Percentiles rank a stretch among this genome's conserved stretches.
Evolutionary conservation across 2,888 invertebrate species (phyloP).

Genomic region (Lypha dubia): DNA sequence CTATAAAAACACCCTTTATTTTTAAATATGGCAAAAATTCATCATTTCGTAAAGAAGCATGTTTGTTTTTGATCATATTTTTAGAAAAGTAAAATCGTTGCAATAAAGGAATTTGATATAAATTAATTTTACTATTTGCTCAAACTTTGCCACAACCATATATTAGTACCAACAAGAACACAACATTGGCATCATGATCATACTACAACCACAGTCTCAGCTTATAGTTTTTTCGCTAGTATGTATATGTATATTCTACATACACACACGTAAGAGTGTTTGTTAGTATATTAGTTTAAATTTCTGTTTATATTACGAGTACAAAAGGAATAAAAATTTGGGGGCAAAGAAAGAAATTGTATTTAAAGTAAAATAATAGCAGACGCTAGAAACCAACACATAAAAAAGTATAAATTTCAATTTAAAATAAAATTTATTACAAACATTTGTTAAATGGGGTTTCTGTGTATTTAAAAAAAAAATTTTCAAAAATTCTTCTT

Average conservation of each 20-base stretch:
- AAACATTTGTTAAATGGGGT: conserved; percentile 83
- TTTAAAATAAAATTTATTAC: conserved; percentile 83
- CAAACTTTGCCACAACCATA: too few species aligned
- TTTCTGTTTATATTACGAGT: background rate
- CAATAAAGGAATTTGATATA: too few species aligned
- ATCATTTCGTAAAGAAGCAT: too few species aligned
- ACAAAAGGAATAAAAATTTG: conserved; percentile 1
- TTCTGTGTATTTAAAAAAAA: conserved; percentile 57
- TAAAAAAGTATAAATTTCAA: conserved; percentile 82
- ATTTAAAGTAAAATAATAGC: conserved; percentile 17
- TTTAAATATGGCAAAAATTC: too few species aligned
- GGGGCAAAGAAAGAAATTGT: conserved; percentile 3
- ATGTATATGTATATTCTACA: background rate
- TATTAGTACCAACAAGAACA: background rate
- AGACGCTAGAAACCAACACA: conserved; percentile 31
- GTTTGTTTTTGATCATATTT: too few species aligned
- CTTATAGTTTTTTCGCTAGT: background rate
- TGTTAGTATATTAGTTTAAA: too few species aligned
- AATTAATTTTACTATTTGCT: too few species aligned
- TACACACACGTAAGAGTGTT: background rate
- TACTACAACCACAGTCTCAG: background rate
- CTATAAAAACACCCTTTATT: too few species aligned
- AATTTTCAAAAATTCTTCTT: conserved; percentile 55
- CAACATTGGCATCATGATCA: background rate
- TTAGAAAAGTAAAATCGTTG: too few species aligned